Conservation (phyloP, 2,113 vertebrate species). For the Neomonachus schauinslandi region DNA sequence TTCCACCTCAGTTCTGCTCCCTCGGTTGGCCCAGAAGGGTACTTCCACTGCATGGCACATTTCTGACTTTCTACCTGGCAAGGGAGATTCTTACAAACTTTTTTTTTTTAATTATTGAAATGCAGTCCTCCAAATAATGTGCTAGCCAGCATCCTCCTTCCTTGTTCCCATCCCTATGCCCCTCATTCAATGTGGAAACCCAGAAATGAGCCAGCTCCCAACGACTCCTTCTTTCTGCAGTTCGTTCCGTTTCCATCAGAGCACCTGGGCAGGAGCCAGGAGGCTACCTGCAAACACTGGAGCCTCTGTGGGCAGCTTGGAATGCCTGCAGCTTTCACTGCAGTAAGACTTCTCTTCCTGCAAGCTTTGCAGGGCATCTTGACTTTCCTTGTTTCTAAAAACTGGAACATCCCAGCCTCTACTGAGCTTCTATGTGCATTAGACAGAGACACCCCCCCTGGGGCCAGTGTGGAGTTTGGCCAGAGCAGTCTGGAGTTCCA, state of each 20-base stretch:
- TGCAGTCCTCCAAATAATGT: background rate
- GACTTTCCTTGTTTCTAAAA: constrained; percentile 28
- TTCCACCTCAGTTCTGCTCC: background rate
- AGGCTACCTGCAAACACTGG: too few relatives aligned
- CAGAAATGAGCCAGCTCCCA: background rate
- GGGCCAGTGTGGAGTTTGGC: background rate
- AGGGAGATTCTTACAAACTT: background rate
- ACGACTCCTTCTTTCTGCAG: background rate
- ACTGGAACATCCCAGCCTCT: background rate
- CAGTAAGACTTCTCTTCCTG: background rate
- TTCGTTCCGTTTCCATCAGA: too few relatives aligned
- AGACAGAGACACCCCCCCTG: background rate
- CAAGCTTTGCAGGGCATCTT: background rate
- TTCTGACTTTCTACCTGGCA: background rate
- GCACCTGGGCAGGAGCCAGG: too few relatives aligned
- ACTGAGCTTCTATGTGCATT: background rate
- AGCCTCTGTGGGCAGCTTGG: background rate
- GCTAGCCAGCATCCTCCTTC: background rate
- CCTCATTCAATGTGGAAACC: background rate
- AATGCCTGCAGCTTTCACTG: background rate
- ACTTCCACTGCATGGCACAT: background rate
- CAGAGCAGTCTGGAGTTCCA: background rate
- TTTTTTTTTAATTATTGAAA: background rate
- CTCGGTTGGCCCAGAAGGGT: background rate
- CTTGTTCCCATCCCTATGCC: background rate